These are phyloP conservation scores for Alviniconcha marisindica DNA, from an alignment of 1,140 invertebrate genomes.

Conservation along the genomic window DNA sequence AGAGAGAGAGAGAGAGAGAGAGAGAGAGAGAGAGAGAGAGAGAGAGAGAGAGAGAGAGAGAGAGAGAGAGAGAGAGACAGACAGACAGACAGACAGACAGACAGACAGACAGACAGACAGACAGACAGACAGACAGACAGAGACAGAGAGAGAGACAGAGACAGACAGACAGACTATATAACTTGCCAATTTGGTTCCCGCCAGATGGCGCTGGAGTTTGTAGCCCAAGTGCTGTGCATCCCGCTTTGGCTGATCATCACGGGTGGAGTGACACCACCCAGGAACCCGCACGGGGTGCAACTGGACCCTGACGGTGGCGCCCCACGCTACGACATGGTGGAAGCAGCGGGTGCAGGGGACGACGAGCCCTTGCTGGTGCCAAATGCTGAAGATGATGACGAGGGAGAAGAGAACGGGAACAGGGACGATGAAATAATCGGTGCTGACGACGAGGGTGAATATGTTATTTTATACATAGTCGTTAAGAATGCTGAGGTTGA, in stretches of 20 bases:
- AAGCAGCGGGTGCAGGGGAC: not conserved
- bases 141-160: not conserved
- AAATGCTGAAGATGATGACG: not conserved
- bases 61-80: not conserved
- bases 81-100: not conserved
- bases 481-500: not conserved
- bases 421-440: not conserved
- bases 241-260: conserved; percentile 27
- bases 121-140: not conserved
- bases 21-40: too few species aligned
- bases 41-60: not conserved
- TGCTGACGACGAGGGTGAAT: not conserved
- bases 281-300: not conserved
- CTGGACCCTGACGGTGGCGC: not conserved
- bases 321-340: not conserved
- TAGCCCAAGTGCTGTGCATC: conserved; percentile 23
- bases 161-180: not conserved
- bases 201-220: conserved; percentile 34
- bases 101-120: not conserved
- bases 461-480: not conserved
- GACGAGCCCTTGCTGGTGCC: not conserved
- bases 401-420: not conserved
- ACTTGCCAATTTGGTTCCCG: not conserved
- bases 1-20: not conserved
- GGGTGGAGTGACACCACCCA: not conserved